Percentiles rank a stretch among this genome's conserved stretches.
phyloP scores from a whole-genome alignment of 2,888 invertebrate species.

The Drosophila emarginata region DNA sequence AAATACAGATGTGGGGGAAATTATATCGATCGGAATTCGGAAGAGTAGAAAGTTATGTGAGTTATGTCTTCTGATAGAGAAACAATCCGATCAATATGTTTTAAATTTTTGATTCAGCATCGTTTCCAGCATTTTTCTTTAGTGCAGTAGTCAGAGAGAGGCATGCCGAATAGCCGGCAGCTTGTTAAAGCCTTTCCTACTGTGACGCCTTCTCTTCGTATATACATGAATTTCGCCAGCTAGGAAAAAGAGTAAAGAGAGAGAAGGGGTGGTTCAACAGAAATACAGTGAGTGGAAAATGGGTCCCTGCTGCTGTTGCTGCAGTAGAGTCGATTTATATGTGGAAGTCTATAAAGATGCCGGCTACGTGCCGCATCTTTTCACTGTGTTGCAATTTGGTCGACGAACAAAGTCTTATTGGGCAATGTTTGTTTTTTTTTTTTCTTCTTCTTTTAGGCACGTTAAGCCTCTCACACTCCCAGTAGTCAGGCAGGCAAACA shows the following conservation, averaged over 20 bases:
- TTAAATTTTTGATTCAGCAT: not conserved
- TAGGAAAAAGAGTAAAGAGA: constrained; percentile 28
- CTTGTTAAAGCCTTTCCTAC: constrained; percentile 55
- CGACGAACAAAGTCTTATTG: constrained; percentile 32
- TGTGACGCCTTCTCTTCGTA: too few species aligned
- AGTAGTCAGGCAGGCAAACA: constrained; percentile 6
- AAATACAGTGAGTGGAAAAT: constrained; percentile 10
- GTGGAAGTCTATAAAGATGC: constrained; percentile 60
- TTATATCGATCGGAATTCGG: too few species aligned
- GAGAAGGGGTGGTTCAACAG: not conserved
- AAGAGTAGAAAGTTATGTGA: too few species aligned
- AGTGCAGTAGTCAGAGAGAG: constrained; percentile 47
- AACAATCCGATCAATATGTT: not conserved
- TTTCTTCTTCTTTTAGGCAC: constrained; percentile 38
- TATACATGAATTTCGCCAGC: constrained; percentile 38
- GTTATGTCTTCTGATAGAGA: too few species aligned
- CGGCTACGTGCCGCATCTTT: constrained; percentile 67
- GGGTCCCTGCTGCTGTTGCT: constrained; percentile 32
- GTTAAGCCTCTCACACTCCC: constrained; percentile 44
- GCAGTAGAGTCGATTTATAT: constrained; percentile 58
- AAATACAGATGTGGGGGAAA: too few species aligned
- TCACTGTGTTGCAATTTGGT: constrained; percentile 58
- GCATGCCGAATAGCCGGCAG: constrained; percentile 69
- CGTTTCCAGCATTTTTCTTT: constrained; percentile 24
- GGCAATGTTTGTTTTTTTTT: not conserved